A percentile compares a stretch with the other conserved stretches of the same genome.
phyloP scores from a whole-genome alignment of 92 coral and sea anemone genomes.

The Porites cylindrica region DNA sequence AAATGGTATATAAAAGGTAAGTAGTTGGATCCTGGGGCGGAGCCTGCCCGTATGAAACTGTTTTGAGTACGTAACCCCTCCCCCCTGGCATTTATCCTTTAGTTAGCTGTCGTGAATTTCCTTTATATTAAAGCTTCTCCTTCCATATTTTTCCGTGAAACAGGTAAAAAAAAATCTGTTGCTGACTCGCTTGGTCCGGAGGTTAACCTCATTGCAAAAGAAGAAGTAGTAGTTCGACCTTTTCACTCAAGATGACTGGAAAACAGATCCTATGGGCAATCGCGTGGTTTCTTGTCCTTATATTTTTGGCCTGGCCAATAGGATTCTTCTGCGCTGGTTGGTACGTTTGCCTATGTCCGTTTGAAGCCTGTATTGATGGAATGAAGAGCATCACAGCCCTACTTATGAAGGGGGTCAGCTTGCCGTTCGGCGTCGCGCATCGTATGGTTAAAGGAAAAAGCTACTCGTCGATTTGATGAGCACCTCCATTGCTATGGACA shows the following conservation, averaged over 20 bases:
- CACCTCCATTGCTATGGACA: too few species aligned
- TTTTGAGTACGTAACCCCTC: too few species aligned
- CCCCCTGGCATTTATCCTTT: too few species aligned
- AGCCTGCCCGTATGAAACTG: too few species aligned
- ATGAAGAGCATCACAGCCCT: slow-evolving; percentile 88
- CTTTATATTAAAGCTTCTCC: not conserved
- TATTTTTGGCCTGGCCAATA: slow-evolving; percentile 95
- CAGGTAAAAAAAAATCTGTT: not conserved
- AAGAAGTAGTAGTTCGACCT: not conserved
- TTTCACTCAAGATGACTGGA: slow-evolving; percentile 16
- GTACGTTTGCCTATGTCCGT: slow-evolving; percentile 96
- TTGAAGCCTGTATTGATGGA: slow-evolving; percentile 95
- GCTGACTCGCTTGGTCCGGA: not conserved
- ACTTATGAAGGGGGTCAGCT: slow-evolving; percentile 90
- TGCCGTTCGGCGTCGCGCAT: slow-evolving; percentile 87
- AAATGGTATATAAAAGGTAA: too few species aligned
- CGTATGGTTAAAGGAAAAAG: slow-evolving; percentile 87
- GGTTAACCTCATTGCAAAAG: not conserved
- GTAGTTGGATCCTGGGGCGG: too few species aligned
- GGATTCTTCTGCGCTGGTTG: slow-evolving; percentile 98
- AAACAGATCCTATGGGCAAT: slow-evolving; percentile 88
- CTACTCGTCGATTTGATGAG: slow-evolving; percentile 21
- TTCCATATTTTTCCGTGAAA: not conserved
- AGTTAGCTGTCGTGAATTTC: not conserved
- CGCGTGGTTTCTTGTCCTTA: slow-evolving; percentile 89